Evolutionary conservation across 1,140 invertebrate genomes (phyloP).

Genomic region (Bacillus rossius): DNA sequence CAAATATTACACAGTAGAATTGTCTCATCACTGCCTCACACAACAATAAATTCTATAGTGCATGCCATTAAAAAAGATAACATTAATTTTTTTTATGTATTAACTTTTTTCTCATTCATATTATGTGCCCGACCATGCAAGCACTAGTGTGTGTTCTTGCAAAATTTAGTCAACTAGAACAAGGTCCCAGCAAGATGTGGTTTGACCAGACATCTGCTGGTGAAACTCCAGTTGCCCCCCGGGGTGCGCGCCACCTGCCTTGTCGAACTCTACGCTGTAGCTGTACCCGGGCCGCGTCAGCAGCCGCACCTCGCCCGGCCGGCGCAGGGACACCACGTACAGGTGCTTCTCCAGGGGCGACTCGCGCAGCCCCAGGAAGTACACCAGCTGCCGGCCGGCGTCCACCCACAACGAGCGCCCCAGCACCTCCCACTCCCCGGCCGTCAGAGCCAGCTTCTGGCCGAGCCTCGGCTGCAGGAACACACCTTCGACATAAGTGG

Average conservation of each 20-base stretch:
- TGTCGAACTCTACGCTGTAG: conserved; percentile 73
- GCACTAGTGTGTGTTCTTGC: too few species aligned
- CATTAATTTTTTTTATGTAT: too few species aligned
- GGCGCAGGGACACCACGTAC: conserved; percentile 67
- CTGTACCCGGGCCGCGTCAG: conserved; percentile 71
- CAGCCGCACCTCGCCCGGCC: conserved; percentile 59
- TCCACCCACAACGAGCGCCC: conserved; percentile 75
- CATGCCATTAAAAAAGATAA: too few species aligned
- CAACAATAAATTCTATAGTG: too few species aligned
- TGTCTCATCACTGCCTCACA: too few species aligned
- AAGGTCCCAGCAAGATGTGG: too few species aligned
- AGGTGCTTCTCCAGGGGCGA: conserved; percentile 77
- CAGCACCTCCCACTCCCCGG: conserved; percentile 79
- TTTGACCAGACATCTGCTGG: too few species aligned
- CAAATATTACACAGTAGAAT: too few species aligned
- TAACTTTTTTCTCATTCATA: too few species aligned
- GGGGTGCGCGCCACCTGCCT: conserved; percentile 46
- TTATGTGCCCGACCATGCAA: too few species aligned
- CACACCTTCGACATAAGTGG: conserved; percentile 25
- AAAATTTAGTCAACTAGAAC: too few species aligned
- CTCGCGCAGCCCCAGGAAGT: conserved; percentile 75
- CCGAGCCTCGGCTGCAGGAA: conserved; percentile 52
- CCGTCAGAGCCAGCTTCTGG: conserved; percentile 64
- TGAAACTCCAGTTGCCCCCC: too few species aligned
- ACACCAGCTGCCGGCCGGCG: conserved; percentile 60